Evolutionary conservation across 2,797 vertebrate genomes (phyloP).

Genomic region (Calcarius lapponicus): DNA sequence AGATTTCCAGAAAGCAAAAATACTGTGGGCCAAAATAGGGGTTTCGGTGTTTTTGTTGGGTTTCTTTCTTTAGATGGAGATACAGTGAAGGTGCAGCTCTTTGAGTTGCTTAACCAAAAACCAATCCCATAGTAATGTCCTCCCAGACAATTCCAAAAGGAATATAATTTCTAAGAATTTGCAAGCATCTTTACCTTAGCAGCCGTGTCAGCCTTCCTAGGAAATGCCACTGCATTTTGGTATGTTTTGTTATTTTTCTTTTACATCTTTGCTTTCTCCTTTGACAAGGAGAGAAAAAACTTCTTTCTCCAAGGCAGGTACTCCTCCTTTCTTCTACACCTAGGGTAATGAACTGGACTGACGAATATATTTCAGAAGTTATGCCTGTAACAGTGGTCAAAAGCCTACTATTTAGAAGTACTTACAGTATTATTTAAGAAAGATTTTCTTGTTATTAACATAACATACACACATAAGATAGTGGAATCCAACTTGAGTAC

Average conservation of each 20-base stretch:
- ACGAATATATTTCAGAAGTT: not conserved
- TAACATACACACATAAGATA: not conserved
- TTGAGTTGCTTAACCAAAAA: not conserved
- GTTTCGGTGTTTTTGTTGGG: accelerated
- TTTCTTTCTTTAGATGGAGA: not conserved
- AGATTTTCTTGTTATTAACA: not conserved
- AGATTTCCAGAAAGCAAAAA: not conserved
- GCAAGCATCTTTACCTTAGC: not conserved
- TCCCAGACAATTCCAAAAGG: not conserved
- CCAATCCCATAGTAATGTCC: not conserved
- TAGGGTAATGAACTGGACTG: not conserved
- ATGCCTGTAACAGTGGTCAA: not conserved
- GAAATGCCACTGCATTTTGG: not conserved
- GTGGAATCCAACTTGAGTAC: not conserved
- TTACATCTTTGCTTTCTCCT: not conserved
- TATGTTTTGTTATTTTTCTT: not conserved
- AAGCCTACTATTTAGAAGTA: not conserved
- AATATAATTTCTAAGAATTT: not conserved
- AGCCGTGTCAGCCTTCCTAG: not conserved
- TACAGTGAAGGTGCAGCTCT: not conserved
- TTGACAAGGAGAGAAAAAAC: not conserved
- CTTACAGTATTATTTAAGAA: not conserved
- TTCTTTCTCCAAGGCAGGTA: not conserved
- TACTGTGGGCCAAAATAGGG: not conserved
- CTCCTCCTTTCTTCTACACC: not conserved